Evolutionary conservation across 2,797 vertebrate species (phyloP).

Genomic region (Sebastes oblongus): DNA sequence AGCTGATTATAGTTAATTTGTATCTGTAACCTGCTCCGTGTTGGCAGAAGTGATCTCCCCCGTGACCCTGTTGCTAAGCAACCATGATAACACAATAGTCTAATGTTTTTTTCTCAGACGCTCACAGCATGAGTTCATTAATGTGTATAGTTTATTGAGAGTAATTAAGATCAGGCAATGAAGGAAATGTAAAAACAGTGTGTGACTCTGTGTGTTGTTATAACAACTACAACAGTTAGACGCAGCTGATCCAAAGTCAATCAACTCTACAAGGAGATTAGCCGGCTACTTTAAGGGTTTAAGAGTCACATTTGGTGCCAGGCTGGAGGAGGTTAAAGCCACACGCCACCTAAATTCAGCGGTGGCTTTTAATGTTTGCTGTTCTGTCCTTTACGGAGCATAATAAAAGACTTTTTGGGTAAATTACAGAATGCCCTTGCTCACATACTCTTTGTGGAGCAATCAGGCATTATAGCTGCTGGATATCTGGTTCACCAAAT

Average conservation of each 20-base stretch:
- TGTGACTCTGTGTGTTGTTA: neutral
- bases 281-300: neutral
- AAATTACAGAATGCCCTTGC: neutral
- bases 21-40: neutral
- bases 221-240: neutral
- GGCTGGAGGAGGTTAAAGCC: neutral
- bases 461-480: neutral
- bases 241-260: slow-evolving; percentile 5
- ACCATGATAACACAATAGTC: too few relatives aligned
- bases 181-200: neutral
- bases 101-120: too few relatives aligned
- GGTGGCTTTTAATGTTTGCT: neutral
- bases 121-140: neutral
- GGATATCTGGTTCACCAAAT: neutral
- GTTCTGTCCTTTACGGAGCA: neutral
- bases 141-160: neutral
- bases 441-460: neutral
- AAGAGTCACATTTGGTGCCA: slow-evolving; percentile 7
- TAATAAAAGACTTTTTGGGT: neutral
- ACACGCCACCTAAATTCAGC: neutral
- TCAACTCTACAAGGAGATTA: slow-evolving; percentile 24
- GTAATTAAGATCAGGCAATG: neutral
- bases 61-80: too few relatives aligned
- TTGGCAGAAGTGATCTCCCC: neutral
- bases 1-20: neutral